These are phyloP conservation scores for Falcunculus frontatus DNA, from an alignment of 2,113 vertebrate species.

Conservation along the genomic window DNA sequence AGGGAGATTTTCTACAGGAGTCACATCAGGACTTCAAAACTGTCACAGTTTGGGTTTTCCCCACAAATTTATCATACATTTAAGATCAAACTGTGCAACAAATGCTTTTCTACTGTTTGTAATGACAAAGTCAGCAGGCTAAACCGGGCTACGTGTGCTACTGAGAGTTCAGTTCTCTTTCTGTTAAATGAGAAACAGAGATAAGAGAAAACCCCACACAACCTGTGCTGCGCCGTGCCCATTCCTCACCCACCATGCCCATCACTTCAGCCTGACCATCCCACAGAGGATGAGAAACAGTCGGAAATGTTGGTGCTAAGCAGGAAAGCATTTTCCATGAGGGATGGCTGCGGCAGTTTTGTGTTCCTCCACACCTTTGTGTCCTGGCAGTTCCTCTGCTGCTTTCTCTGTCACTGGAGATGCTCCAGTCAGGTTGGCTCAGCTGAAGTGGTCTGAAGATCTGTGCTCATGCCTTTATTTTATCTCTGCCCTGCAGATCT, in stretches of 20 bases:
- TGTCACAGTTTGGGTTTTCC: fast-evolving
- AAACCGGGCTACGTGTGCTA: not conserved
- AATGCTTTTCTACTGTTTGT: not conserved
- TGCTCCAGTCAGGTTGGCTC: not conserved
- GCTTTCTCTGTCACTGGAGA: not conserved
- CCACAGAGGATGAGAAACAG: not conserved
- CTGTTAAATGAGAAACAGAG: not conserved
- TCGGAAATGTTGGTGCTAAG: not conserved
- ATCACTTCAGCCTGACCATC: not conserved
- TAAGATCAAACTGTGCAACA: not conserved
- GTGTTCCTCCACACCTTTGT: not conserved
- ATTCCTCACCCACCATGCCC: fast-evolving
- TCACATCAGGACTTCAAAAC: not conserved
- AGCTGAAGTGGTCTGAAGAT: not conserved
- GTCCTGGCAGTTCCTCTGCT: not conserved
- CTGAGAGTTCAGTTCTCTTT: not conserved
- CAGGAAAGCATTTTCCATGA: not conserved
- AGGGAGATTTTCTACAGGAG: not conserved
- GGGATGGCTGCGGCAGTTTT: not conserved
- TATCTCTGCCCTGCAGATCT: slow-evolving; percentile 70
- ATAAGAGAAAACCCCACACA: not conserved
- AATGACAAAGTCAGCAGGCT: not conserved
- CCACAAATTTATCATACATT: not conserved
- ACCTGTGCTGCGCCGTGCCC: fast-evolving
- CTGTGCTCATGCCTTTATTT: fast-evolving